Percentiles rank a stretch among this genome's conserved stretches.
Evolutionary conservation across 2,113 vertebrate genomes (phyloP).

Genomic region (Anolis carolinensis): DNA sequence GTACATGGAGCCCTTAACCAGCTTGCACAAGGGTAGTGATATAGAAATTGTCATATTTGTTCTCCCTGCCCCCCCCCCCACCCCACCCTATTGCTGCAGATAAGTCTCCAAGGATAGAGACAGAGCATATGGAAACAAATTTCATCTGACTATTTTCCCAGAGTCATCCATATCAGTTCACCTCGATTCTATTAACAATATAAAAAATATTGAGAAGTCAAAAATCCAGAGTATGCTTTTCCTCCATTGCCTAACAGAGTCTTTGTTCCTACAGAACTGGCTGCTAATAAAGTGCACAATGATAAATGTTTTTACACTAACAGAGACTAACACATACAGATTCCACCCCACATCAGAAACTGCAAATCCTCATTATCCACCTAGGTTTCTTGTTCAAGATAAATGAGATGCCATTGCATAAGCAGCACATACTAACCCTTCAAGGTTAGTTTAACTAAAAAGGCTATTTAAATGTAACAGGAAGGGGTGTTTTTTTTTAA

Average conservation of each 20-base stretch:
- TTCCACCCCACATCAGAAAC: slow-evolving; percentile 47
- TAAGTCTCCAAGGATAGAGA: not conserved
- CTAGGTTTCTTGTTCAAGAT: slow-evolving; percentile 58
- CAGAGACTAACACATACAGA: slow-evolving; percentile 39
- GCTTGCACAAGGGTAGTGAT: too few species aligned
- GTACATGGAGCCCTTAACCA: too few species aligned
- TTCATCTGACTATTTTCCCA: slow-evolving; percentile 1
- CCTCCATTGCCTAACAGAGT: slow-evolving; percentile 53
- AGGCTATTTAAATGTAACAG: slow-evolving; percentile 74
- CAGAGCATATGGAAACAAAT: not conserved
- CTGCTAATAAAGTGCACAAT: slow-evolving; percentile 42
- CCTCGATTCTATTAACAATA: slow-evolving; percentile 27
- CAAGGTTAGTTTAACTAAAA: slow-evolving; percentile 74
- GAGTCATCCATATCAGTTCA: slow-evolving; percentile 35
- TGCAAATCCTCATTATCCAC: slow-evolving; percentile 49
- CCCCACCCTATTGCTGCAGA: too few species aligned
- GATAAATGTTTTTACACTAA: slow-evolving; percentile 66
- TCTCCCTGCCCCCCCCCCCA: too few species aligned
- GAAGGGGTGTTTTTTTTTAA: slow-evolving; percentile 46
- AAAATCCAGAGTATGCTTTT: slow-evolving; percentile 48
- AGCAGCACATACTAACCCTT: slow-evolving; percentile 60
- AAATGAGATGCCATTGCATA: slow-evolving; percentile 62
- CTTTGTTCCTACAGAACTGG: slow-evolving; percentile 17
- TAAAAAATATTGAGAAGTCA: slow-evolving; percentile 49
- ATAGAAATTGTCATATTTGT: too few species aligned